Conservation (phyloP, 2,113 vertebrate species). For the Leucopsar rothschildi region DNA sequence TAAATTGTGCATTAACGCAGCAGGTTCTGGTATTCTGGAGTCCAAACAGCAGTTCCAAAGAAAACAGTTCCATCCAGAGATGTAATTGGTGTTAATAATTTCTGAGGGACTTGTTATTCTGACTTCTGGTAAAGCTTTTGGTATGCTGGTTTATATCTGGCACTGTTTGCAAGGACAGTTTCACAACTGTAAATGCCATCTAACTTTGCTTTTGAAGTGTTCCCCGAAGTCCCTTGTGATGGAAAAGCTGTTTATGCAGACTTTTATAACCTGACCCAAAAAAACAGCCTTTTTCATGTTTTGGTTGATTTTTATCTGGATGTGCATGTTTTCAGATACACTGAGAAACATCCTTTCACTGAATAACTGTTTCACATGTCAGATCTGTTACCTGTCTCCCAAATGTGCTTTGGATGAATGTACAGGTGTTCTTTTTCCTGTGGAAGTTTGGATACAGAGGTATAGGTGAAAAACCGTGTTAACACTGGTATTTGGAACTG, state of each 20-base stretch:
- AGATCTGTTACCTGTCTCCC: not conserved
- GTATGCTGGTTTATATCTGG: not conserved
- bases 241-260: not conserved
- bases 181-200: not conserved
- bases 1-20: slow-evolving; percentile 35
- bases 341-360: not conserved
- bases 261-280: not conserved
- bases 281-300: not conserved
- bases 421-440: not conserved
- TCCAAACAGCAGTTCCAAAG: not conserved
- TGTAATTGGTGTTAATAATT: not conserved
- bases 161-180: not conserved
- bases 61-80: not conserved
- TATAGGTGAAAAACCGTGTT: not conserved
- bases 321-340: not conserved
- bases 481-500: not conserved
- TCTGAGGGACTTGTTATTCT: not conserved
- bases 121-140: not conserved
- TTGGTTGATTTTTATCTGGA: not conserved
- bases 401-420: not conserved
- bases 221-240: not conserved
- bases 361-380: not conserved
- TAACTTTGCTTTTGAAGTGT: not conserved
- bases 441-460: not conserved
- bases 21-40: not conserved